These are phyloP conservation scores for Solen grandis DNA, from an alignment of 1,140 invertebrate species.

Conservation along the genomic window DNA sequence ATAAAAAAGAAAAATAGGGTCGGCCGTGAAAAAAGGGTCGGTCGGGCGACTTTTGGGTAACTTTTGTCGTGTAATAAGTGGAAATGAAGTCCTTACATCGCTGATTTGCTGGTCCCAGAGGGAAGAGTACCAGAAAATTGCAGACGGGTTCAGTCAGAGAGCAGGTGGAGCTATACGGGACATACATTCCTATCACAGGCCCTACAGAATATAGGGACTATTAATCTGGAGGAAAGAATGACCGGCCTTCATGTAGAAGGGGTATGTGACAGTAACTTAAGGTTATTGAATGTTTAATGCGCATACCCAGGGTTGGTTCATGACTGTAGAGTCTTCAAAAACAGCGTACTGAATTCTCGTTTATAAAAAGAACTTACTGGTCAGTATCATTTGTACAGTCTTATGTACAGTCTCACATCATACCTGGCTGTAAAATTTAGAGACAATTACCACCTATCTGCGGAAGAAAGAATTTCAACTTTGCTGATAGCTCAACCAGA, in stretches of 20 bases:
- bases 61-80: background rate
- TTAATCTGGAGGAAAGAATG: no score
- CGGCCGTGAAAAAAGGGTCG: no score
- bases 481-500: background rate
- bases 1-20: no score
- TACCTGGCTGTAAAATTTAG: background rate
- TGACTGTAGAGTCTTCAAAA: constrained; percentile 16
- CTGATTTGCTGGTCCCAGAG: background rate
- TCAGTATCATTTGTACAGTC: background rate
- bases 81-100: background rate
- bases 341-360: background rate
- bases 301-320: constrained; percentile 23
- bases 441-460: constrained; percentile 1
- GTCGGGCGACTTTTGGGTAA: no score
- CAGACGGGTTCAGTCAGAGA: constrained; percentile 10
- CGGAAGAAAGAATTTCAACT: background rate
- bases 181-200: background rate
- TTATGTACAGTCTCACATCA: background rate
- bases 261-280: constrained; percentile 10
- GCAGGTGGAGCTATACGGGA: constrained; percentile 21
- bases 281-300: constrained; percentile 2
- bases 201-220: no score
- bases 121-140: background rate
- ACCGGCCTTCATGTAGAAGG: constrained; percentile 12
- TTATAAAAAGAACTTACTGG: background rate